Evolutionary conservation across 64 coral and sea anemone genomes (phyloP), one percentile per base, ranked within the genome.

Genomic region (Astreopora myriophthalma): DNA sequence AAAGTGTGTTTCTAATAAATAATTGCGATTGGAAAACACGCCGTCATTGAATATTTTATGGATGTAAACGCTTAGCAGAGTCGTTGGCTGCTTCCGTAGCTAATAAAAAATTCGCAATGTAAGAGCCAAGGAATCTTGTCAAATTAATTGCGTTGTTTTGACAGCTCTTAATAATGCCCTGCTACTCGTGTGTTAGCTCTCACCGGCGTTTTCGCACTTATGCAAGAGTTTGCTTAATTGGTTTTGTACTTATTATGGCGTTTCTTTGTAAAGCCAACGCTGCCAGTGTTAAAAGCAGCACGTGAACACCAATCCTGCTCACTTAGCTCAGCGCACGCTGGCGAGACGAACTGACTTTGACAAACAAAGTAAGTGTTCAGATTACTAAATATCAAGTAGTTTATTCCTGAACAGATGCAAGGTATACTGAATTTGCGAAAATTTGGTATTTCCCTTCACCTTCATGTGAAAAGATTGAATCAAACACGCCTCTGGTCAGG

Each of bases 141-240:
- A 38, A 34, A 11, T 34, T 80, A 32, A 58, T 34, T 58, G 34
- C 20, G 20, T 64, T 83, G 51, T 60, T 83, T 64, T 64, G 79
- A 83, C 79, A 83, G 29, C 20, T 65, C 57, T 37, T 64, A n/a
- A 73, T 33, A 73, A 73, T 36, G 7, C 31, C 33, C 33, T 33
- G 5, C 17, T 37, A 35, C 33, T 73, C 34, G 8, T 34, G 16
- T 20, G 2, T 16, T 17, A 22, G 11, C 34, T 37, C 33, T 13
- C 79, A 65, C 39, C 32, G 33, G 57, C 34, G 30, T 57, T 12
- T 9, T 27, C 27, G 22, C 55, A 55, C 58, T 24, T 64, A 83
- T 83, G 79, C 79, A 83, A 83, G 65, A 23, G 79, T 83, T 83
- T 83, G 6, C 2, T 57, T 83, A 65, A 83, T 83, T 83, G 52